A percentile compares a stretch with the other conserved stretches of the same genome.
phyloP scores from a whole-genome alignment of 1,140 invertebrate species.

The Monomorium pharaonis region DNA sequence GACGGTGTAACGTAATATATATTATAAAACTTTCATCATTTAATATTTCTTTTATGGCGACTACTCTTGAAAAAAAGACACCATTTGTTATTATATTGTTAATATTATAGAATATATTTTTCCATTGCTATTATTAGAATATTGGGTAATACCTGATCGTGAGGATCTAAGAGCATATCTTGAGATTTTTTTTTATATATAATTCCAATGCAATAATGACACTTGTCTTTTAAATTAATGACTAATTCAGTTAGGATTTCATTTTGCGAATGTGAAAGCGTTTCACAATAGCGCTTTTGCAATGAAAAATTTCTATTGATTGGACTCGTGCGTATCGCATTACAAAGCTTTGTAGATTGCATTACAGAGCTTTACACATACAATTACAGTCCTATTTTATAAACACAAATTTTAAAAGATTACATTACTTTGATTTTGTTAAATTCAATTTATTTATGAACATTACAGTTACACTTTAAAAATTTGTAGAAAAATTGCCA shows the following conservation, averaged over 20 bases:
- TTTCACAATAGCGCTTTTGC: background rate
- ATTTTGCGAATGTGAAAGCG: slow-evolving; percentile 39
- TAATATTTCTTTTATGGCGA: background rate
- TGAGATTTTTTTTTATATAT: background rate
- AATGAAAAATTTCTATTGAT: background rate
- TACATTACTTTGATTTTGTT: background rate
- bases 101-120: background rate
- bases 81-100: background rate
- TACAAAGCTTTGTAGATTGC: background rate
- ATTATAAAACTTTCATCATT: background rate
- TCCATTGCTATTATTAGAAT: background rate
- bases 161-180: background rate
- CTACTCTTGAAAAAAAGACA: background rate
- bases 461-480: background rate
- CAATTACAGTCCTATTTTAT: background rate
- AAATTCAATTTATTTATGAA: background rate
- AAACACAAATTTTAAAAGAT: background rate
- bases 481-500: background rate
- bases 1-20: background rate
- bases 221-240: slow-evolving; percentile 19
- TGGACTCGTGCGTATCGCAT: background rate
- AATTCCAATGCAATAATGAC: background rate
- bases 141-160: background rate
- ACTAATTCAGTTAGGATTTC: slow-evolving; percentile 1
- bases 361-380: background rate